Conservation (phyloP, 2,888 invertebrate genomes). For the Torymus tubicola region DNA sequence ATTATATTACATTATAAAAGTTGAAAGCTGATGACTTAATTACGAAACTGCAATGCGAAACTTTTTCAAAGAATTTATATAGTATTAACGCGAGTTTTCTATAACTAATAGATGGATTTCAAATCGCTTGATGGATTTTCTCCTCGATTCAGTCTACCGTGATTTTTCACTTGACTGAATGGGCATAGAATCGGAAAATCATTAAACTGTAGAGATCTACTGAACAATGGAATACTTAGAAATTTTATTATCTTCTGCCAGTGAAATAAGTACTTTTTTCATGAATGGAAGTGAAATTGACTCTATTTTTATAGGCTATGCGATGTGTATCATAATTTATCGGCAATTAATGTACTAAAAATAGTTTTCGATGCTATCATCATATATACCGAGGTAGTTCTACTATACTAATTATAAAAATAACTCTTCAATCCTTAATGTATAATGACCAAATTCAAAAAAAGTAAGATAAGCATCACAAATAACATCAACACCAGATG, state of each 20-base stretch:
- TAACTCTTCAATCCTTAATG: no score
- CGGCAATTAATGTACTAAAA: not conserved
- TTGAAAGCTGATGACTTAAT: no score
- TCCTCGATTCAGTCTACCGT: constrained; percentile 2
- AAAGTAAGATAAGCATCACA: no score
- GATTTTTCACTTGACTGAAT: constrained; percentile 34
- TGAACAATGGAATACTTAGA: not conserved
- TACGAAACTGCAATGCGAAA: no score
- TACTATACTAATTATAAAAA: no score
- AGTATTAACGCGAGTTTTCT: not conserved
- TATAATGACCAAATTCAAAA: no score
- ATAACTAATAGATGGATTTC: constrained; percentile 4
- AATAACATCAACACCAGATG: no score
- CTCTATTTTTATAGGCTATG: no score
- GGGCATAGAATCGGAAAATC: constrained; percentile 19
- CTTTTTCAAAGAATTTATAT: no score
- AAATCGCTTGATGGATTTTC: constrained; percentile 16
- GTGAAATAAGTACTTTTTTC: constrained; percentile 12
- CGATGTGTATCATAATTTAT: no score
- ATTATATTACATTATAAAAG: no score
- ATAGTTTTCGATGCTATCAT: not conserved
- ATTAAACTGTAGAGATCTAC: constrained; percentile 4
- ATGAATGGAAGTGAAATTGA: constrained; percentile 6
- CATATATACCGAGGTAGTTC: not conserved
- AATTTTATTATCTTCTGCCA: not conserved